Conservation (phyloP, 2,888 invertebrate species). For the Thereva unica region DNA sequence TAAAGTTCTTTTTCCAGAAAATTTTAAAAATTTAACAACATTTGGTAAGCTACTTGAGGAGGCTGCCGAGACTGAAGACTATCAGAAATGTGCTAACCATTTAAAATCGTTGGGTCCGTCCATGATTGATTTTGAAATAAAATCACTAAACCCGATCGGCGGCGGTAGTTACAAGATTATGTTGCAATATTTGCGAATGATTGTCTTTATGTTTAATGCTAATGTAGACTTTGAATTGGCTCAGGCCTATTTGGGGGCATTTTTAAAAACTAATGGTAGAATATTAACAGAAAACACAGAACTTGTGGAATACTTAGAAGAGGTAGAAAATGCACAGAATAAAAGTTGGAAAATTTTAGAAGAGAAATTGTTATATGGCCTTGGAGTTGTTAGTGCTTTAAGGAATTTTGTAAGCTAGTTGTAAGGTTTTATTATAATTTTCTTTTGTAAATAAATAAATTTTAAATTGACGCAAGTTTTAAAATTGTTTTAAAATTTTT, state of each 20-base stretch:
- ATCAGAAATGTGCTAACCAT: constrained; percentile 62
- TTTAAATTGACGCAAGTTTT: too few relatives aligned
- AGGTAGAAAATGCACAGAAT: constrained; percentile 65
- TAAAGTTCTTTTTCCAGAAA: constrained; percentile 63
- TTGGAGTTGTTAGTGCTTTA: constrained; percentile 75
- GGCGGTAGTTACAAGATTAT: constrained; percentile 74
- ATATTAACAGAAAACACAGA: constrained; percentile 62
- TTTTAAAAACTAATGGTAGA: constrained; percentile 78
- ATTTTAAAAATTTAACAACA: constrained; percentile 68
- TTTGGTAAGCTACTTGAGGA: constrained; percentile 69
- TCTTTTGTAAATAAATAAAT: neutral
- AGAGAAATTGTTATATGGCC: constrained; percentile 71
- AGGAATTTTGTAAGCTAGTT: constrained; percentile 61
- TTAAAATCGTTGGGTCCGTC: constrained; percentile 71
- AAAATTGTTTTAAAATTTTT: too few relatives aligned
- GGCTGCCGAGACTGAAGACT: constrained; percentile 59
- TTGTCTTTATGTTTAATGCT: constrained; percentile 71
- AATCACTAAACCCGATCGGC: constrained; percentile 73
- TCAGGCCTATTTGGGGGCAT: constrained; percentile 86
- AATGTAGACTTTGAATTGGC: constrained; percentile 86
- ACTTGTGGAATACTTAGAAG: constrained; percentile 62
- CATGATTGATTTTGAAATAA: constrained; percentile 84
- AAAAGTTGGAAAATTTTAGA: constrained; percentile 71
- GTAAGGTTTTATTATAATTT: constrained; percentile 32
- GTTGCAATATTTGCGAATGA: constrained; percentile 76